Percentiles rank a stretch among this genome's conserved stretches.
Evolutionary conservation across 2,888 invertebrate species (phyloP).

Genomic region (Sarcophaga carnaria): DNA sequence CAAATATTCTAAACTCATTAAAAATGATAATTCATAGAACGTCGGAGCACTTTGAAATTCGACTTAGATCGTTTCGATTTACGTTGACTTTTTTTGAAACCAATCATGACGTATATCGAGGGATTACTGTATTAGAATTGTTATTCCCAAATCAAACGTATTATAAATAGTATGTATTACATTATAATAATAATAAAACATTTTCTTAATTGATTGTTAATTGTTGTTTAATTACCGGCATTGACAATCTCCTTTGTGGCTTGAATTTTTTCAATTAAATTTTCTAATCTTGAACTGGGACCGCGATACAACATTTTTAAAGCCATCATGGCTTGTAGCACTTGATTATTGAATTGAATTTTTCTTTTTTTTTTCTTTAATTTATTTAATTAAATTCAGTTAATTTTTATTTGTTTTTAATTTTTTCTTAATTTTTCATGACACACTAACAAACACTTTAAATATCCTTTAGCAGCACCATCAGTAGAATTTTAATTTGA

Average conservation of each 20-base stretch:
- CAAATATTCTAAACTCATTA: too few relatives aligned
- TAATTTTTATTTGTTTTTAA: slow-evolving; percentile 30
- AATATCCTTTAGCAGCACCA: slow-evolving; percentile 20
- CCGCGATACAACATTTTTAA: slow-evolving; percentile 91
- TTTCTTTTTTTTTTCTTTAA: slow-evolving; percentile 34
- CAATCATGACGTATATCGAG: too few relatives aligned
- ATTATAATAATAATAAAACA: too few relatives aligned
- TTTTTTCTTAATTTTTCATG: slow-evolving; percentile 16
- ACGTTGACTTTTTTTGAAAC: too few relatives aligned
- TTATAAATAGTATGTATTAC: too few relatives aligned
- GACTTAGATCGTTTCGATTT: too few relatives aligned
- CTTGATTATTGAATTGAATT: slow-evolving; percentile 7
- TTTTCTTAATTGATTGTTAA: neutral
- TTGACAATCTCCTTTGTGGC: slow-evolving; percentile 87
- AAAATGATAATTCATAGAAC: too few relatives aligned
- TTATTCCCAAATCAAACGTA: too few relatives aligned
- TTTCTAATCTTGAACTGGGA: slow-evolving; percentile 91
- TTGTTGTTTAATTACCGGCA: slow-evolving; percentile 75
- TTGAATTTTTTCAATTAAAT: slow-evolving; percentile 93
- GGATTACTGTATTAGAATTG: too few relatives aligned
- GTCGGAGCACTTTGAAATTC: too few relatives aligned
- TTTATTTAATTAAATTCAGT: slow-evolving; percentile 18
- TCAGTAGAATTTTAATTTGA: neutral
- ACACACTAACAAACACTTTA: slow-evolving; percentile 4
- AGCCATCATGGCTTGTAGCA: slow-evolving; percentile 79